Conservation (phyloP, 2,888 invertebrate genomes). For the Caradrina clavipalpis region DNA sequence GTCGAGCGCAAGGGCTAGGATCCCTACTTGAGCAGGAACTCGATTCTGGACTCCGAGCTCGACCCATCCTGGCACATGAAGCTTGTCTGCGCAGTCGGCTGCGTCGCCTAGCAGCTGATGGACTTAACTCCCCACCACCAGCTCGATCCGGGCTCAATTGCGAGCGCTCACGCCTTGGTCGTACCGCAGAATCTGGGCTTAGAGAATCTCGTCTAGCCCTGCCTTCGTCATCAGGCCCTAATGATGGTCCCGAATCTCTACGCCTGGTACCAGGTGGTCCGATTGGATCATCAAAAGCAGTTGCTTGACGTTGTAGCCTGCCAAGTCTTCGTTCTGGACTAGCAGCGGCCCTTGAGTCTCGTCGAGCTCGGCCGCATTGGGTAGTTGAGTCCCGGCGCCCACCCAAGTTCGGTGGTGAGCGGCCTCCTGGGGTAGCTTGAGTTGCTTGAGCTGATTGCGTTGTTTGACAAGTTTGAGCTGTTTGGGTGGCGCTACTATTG, state of each 20-base stretch:
- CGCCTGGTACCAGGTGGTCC: constrained; percentile 93
- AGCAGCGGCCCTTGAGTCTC: constrained; percentile 92
- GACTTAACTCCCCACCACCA: constrained; percentile 95
- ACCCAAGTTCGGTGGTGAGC: constrained; percentile 87
- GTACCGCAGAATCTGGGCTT: constrained; percentile 97
- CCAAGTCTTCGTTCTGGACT: constrained; percentile 93
- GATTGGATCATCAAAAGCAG: constrained; percentile 96
- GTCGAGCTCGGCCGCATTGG: constrained; percentile 93
- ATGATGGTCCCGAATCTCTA: constrained; percentile 95
- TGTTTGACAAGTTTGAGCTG: constrained; percentile 75
- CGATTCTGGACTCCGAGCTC: constrained; percentile 93
- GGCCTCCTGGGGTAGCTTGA: constrained; percentile 80
- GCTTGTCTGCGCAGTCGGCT: constrained; percentile 94
- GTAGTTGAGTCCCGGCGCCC: constrained; percentile 96
- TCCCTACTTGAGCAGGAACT: constrained; percentile 95
- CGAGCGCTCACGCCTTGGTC: constrained; percentile 94
- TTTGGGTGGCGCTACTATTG: constrained; percentile 73
- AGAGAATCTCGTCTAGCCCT: constrained; percentile 95
- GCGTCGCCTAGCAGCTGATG: constrained; percentile 93
- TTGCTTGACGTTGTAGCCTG: constrained; percentile 96
- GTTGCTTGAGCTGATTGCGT: constrained; percentile 74
- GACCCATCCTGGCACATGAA: constrained; percentile 92
- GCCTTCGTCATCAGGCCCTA: constrained; percentile 96
- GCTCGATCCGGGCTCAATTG: constrained; percentile 95
- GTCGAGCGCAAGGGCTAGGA: constrained; percentile 94